Percentiles rank a stretch among this genome's conserved stretches.
These are phyloP conservation scores for Natator depressus DNA, from an alignment of 2,113 vertebrate species.

Conservation along the genomic window DNA sequence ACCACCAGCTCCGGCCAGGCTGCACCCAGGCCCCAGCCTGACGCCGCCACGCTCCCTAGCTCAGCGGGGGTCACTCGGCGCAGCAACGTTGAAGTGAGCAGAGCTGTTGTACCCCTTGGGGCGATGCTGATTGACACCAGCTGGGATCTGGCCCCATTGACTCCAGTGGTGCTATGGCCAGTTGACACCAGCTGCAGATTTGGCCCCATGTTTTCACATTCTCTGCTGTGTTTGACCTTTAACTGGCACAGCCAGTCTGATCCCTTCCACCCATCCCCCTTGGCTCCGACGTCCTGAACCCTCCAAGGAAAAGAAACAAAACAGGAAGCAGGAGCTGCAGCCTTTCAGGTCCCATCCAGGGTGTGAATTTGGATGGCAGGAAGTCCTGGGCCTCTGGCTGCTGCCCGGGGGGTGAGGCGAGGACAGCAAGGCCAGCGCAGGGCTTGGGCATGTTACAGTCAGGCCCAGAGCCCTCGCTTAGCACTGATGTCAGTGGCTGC, in stretches of 20 bases:
- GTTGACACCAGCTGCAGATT: neutral
- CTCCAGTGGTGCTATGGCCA: too few relatives aligned
- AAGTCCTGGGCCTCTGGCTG: neutral
- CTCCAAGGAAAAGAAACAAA: neutral
- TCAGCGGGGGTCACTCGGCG: too few relatives aligned
- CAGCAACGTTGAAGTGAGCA: too few relatives aligned
- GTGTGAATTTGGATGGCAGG: neutral
- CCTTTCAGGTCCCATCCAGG: neutral
- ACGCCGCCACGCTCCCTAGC: neutral
- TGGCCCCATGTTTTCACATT: neutral
- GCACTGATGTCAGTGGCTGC: neutral
- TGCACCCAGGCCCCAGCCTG: too few relatives aligned
- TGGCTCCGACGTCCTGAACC: too few relatives aligned
- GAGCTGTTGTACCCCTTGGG: neutral
- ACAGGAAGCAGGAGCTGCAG: neutral
- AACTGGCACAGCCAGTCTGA: neutral
- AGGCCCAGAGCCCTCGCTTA: neutral
- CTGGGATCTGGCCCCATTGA: neutral
- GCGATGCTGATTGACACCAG: neutral
- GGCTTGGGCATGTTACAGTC: too few relatives aligned
- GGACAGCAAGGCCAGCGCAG: neutral
- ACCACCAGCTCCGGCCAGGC: too few relatives aligned
- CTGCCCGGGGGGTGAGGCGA: neutral
- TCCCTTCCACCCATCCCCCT: too few relatives aligned
- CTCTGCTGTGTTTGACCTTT: neutral